Conservation (phyloP, 2,797 vertebrate species). For the Zonotrichia albicollis region DNA sequence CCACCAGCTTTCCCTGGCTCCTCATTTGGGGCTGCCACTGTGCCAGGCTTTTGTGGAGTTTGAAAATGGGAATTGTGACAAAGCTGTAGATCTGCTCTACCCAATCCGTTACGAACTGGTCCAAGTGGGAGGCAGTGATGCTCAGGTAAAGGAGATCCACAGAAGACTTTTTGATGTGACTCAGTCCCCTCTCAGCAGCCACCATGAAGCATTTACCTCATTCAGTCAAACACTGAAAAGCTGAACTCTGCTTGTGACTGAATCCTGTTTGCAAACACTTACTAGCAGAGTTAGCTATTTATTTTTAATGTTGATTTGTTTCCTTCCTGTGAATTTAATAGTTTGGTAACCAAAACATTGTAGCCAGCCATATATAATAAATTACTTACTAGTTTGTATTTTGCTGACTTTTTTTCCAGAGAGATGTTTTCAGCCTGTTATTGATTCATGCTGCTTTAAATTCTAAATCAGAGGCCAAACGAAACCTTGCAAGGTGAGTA, state of each 20-base stretch:
- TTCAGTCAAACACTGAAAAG: neutral
- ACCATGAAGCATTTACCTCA: neutral
- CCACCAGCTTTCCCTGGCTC: conserved; percentile 79
- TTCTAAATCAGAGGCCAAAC: conserved; percentile 81
- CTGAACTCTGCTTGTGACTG: neutral
- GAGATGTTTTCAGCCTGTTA: conserved; percentile 91
- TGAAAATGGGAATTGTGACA: conserved; percentile 81
- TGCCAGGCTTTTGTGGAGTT: conserved; percentile 89
- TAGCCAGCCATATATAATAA: neutral
- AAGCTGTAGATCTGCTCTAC: conserved; percentile 82
- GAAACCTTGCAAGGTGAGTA: conserved; percentile 86
- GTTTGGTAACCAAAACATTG: neutral
- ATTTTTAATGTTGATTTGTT: neutral
- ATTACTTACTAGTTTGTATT: neutral
- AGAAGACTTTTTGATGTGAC: neutral
- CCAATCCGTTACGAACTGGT: conserved; percentile 84
- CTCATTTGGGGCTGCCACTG: conserved; percentile 82
- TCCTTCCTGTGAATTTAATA: neutral
- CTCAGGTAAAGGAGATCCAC: conserved; percentile 81
- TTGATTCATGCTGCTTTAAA: conserved; percentile 89
- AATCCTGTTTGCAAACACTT: neutral
- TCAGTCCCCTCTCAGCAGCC: neutral
- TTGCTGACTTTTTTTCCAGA: conserved; percentile 75
- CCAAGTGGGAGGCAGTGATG: conserved; percentile 89
- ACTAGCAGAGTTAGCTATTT: neutral